Percentiles rank a stretch among this genome's conserved stretches.
Conservation (phyloP, 2,113 vertebrate species). For the Paradisaea rubra region DNA sequence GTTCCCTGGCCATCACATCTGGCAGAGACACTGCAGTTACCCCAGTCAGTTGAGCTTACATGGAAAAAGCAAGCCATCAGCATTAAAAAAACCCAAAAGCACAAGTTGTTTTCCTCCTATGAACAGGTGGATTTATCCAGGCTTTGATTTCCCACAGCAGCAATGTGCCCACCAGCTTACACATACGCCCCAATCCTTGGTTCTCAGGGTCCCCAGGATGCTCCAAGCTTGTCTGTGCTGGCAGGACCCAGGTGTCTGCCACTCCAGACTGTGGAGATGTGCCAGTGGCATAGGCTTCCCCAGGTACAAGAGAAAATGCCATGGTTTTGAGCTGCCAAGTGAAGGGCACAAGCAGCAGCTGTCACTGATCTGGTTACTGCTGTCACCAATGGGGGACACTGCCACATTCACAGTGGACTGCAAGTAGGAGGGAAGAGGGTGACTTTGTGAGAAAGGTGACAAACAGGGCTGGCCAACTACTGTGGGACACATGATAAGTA, state of each 20-base stretch:
- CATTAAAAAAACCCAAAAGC: background rate
- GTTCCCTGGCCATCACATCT: background rate
- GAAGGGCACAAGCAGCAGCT: background rate
- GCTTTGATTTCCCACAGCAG: background rate
- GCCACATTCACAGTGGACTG: background rate
- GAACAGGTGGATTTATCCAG: background rate
- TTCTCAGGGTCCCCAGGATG: background rate
- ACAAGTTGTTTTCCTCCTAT: background rate
- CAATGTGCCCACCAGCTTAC: background rate
- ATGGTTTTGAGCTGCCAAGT: background rate
- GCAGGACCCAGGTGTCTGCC: background rate
- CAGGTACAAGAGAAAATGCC: background rate
- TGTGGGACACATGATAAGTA: rapidly evolving
- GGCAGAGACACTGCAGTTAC: background rate
- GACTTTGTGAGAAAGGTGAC: background rate
- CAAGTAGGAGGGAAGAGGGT: background rate
- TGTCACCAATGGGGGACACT: background rate
- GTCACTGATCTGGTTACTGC: background rate
- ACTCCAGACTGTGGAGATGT: background rate
- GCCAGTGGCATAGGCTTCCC: rapidly evolving
- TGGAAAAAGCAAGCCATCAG: background rate
- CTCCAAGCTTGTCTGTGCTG: background rate
- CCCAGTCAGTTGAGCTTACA: background rate
- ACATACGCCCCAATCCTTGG: background rate
- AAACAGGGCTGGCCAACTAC: background rate